A percentile compares a stretch with the other conserved stretches of the same genome.
Evolutionary conservation across 2,113 vertebrate genomes (phyloP).

Genomic region (Anguilla rostrata): DNA sequence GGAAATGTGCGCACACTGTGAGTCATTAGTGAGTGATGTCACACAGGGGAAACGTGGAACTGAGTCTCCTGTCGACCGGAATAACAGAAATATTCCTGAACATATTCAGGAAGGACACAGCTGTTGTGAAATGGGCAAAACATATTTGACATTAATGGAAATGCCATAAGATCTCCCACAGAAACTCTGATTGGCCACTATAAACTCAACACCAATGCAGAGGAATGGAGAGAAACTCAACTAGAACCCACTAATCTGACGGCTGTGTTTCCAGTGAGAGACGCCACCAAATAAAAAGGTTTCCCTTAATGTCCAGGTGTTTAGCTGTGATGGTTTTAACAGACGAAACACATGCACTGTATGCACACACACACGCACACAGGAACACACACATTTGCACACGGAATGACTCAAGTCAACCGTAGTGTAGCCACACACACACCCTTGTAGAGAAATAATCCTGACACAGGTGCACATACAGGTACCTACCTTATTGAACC

Average conservation of each 20-base stretch:
- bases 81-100: neutral
- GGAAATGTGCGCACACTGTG: neutral
- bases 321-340: slow-evolving; percentile 45
- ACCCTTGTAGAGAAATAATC: neutral
- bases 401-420: neutral
- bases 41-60: neutral
- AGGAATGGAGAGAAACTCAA: slow-evolving; percentile 29
- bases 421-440: neutral
- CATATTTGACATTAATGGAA: neutral
- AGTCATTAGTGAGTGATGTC: neutral
- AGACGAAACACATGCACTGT: slow-evolving; percentile 48
- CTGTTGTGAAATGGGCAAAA: neutral
- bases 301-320: slow-evolving; percentile 54
- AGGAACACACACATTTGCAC: neutral
- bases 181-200: slow-evolving; percentile 21
- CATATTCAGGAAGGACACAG: neutral
- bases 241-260: slow-evolving; percentile 52
- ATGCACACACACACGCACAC: slow-evolving; percentile 10
- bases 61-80: neutral
- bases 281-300: slow-evolving; percentile 45
- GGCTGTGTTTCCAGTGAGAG: slow-evolving; percentile 45
- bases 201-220: slow-evolving; percentile 22
- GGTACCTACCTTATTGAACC: neutral
- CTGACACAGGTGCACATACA: neutral
- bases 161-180: slow-evolving; percentile 20